These are phyloP conservation scores for Hylomyscus alleni DNA, from an alignment of 2,797 vertebrate species.

Conservation along the genomic window DNA sequence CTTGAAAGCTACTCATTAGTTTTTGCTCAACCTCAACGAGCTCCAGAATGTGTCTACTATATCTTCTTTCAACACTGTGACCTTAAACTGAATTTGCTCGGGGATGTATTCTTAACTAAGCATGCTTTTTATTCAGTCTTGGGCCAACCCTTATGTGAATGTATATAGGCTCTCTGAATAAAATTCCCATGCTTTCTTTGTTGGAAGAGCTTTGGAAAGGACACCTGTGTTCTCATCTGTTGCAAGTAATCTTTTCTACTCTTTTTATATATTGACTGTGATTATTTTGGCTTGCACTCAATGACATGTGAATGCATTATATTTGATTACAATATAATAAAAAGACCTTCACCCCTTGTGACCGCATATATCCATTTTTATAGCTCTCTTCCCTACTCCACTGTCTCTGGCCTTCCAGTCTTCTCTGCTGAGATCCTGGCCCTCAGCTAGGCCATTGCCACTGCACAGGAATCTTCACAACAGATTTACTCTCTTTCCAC, in stretches of 20 bases:
- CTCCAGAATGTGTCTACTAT: background rate
- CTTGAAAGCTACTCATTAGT: background rate
- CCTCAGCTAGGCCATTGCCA: background rate
- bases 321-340: background rate
- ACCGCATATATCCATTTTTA: background rate
- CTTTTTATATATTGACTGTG: background rate
- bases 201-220: background rate
- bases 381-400: background rate
- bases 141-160: background rate
- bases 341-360: background rate
- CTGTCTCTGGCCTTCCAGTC: background rate
- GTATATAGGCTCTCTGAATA: background rate
- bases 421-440: slow-evolving; percentile 29
- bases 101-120: background rate
- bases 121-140: background rate
- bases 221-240: background rate
- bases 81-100: background rate
- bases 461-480: background rate
- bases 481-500: background rate
- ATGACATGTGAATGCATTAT: background rate
- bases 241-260: background rate
- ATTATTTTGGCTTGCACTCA: background rate
- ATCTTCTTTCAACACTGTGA: background rate
- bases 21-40: background rate
- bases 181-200: background rate